Conservation (phyloP, 2,888 invertebrate species). For the Alcis repandata region DNA sequence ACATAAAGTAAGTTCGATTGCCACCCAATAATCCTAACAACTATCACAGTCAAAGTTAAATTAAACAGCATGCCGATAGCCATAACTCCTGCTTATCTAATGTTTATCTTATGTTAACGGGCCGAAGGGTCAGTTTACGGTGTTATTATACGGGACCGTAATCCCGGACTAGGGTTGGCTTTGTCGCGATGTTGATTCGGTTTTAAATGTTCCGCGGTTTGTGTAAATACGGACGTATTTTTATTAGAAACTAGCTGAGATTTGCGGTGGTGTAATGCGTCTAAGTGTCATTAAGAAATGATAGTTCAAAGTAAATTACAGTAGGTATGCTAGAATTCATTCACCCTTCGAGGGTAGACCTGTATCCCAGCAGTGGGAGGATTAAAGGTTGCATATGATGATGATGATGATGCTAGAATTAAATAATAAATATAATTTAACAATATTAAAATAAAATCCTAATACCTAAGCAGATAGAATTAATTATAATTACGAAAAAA, state of each 20-base stretch:
- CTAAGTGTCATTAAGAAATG: no score
- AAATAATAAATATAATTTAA: no score
- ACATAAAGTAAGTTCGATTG: conserved; percentile 34
- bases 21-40: conserved; percentile 39
- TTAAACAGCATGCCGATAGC: conserved; percentile 42
- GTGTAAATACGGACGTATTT: conserved; percentile 4
- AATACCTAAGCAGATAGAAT: no score
- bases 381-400: no score
- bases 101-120: conserved; percentile 46
- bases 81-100: conserved; percentile 52
- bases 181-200: conserved; percentile 40
- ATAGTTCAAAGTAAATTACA: no score
- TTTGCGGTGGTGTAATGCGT: not conserved
- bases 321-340: no score
- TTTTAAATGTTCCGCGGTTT: conserved; percentile 38
- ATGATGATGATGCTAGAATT: no score
- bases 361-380: no score
- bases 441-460: no score
- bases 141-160: conserved; percentile 44
- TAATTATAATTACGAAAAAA: no score
- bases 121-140: conserved; percentile 48
- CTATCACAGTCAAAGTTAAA: conserved; percentile 45
- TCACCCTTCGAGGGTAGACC: no score
- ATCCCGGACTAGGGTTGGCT: conserved; percentile 40
- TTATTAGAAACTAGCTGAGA: not conserved